Evolutionary conservation across 2,113 vertebrate species (phyloP).

Genomic region (Tragelaphus buxtoni): DNA sequence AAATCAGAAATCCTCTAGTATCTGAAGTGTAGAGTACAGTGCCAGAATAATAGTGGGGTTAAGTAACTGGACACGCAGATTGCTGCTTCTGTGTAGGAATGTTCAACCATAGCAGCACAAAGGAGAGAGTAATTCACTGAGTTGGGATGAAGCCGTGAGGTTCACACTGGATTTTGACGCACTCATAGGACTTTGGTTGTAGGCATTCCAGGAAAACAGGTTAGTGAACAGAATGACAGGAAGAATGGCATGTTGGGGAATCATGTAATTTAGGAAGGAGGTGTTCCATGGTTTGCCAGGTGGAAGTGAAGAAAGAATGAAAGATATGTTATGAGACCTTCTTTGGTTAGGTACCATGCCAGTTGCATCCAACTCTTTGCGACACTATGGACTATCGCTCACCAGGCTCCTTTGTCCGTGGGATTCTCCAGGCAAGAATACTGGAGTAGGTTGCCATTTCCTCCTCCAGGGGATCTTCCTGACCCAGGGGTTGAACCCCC

Average conservation of each 20-base stretch:
- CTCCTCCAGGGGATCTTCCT: background rate
- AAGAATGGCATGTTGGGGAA: too few relatives aligned
- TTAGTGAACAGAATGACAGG: background rate
- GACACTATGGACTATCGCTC: background rate
- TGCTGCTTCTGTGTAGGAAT: background rate
- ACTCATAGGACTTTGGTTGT: background rate
- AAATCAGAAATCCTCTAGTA: background rate
- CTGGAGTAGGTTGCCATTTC: background rate
- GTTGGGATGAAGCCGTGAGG: background rate
- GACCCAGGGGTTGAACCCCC: background rate
- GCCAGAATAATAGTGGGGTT: fast-evolving
- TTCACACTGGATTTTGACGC: background rate
- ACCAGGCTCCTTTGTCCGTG: background rate
- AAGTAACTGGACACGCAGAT: background rate
- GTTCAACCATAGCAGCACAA: background rate
- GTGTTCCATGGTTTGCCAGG: background rate
- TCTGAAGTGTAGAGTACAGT: background rate
- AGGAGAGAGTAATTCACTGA: background rate
- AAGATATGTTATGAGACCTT: background rate
- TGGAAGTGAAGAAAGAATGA: background rate
- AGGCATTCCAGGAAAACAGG: background rate
- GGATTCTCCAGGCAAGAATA: background rate
- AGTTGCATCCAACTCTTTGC: background rate
- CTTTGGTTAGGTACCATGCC: background rate
- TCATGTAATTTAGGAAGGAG: background rate